These are phyloP conservation scores for Venustoraphidia nigricollis DNA, from an alignment of 2,888 invertebrate genomes.

Conservation along the genomic window DNA sequence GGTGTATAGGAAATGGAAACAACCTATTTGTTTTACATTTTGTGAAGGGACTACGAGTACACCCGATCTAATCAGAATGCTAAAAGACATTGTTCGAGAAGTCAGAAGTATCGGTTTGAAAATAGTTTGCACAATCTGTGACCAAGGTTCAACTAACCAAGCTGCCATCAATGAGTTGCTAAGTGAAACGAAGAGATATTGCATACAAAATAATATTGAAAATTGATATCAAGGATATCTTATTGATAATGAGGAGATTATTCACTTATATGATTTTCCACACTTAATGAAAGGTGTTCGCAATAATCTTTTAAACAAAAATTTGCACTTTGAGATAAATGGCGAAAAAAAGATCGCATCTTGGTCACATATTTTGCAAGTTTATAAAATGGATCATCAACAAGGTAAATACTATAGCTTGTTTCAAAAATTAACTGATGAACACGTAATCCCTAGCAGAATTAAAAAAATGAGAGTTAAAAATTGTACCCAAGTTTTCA, in stretches of 20 bases:
- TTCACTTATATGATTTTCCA: constrained; percentile 6
- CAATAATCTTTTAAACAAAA: background rate
- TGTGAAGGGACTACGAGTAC: constrained; percentile 7
- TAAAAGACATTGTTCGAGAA: constrained; percentile 5
- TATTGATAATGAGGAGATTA: constrained; percentile 1
- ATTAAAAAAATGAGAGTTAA: constrained; percentile 7
- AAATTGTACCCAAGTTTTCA: constrained; percentile 2
- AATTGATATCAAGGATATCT: background rate
- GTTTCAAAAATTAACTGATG: constrained; percentile 4
- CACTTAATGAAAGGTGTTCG: constrained; percentile 7
- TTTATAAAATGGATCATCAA: constrained; percentile 3
- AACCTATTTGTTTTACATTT: constrained; percentile 9
- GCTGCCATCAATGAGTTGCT: constrained; percentile 8
- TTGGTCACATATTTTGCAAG: constrained; percentile 4
- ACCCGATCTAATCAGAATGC: constrained; percentile 4
- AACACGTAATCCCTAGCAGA: background rate
- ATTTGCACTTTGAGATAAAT: constrained; percentile 3
- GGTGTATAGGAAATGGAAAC: constrained; percentile 10
- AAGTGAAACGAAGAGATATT: constrained; percentile 1
- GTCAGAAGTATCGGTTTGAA: constrained; percentile 8
- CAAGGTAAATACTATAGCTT: constrained; percentile 2
- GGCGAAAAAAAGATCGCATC: background rate
- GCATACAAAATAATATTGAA: background rate
- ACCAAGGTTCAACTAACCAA: constrained; percentile 11
- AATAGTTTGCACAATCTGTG: constrained; percentile 12